These are phyloP conservation scores for Hyalella azteca DNA, from an alignment of 2,888 invertebrate species.

Conservation along the genomic window DNA sequence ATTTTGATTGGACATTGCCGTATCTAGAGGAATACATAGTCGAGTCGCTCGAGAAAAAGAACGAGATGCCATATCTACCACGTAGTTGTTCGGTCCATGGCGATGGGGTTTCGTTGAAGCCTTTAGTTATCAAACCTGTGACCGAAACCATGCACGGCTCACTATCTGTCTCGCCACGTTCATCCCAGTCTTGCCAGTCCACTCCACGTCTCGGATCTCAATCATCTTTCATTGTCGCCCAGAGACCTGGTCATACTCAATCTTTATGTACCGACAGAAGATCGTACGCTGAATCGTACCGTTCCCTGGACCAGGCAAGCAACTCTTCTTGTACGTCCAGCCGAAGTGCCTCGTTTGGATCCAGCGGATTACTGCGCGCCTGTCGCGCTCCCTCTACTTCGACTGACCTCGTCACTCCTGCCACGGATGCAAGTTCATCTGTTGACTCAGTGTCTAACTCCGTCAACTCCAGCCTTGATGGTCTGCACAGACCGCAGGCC, in stretches of 20 bases:
- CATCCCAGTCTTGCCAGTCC: background rate
- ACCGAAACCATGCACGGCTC: no score
- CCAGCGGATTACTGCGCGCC: no score
- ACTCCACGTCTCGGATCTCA: background rate
- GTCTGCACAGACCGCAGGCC: no score
- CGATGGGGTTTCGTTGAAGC: background rate
- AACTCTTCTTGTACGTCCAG: background rate
- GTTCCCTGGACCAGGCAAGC: background rate
- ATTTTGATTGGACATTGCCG: conserved; percentile 7
- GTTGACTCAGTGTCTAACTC: no score
- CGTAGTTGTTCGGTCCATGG: conserved; percentile 3
- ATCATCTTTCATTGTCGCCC: no score
- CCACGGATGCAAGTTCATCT: no score
- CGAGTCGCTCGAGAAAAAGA: conserved; percentile 9
- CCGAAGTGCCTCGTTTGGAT: background rate
- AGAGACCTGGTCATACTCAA: no score
- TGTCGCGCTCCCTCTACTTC: no score
- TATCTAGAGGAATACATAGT: conserved; percentile 14
- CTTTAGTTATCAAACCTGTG: no score
- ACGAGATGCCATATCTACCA: conserved; percentile 25
- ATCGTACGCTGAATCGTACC: background rate
- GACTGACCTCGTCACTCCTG: no score
- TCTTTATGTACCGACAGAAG: no score
- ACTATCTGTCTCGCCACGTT: background rate
- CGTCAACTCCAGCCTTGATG: no score